These are phyloP conservation scores for Pyrrhia umbra DNA, from an alignment of 2,888 invertebrate species.

Conservation along the genomic window DNA sequence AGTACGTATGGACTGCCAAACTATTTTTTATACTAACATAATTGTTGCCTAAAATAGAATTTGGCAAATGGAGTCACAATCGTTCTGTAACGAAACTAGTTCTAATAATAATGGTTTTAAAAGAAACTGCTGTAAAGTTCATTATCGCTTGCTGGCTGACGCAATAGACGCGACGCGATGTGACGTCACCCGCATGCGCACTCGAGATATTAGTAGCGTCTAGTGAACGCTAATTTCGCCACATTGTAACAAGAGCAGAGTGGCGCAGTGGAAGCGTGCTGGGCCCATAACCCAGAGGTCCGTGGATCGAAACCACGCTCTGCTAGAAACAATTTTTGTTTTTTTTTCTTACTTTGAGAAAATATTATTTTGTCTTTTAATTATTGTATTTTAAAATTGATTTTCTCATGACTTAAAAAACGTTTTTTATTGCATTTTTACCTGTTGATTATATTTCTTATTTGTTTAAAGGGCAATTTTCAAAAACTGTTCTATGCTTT, in stretches of 20 bases:
- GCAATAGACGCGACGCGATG: constrained; percentile 41
- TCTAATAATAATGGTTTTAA: constrained; percentile 48
- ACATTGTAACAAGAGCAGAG: constrained; percentile 89
- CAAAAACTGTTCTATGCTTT: too few relatives aligned
- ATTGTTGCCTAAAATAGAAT: too few relatives aligned
- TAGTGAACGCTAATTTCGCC: constrained; percentile 69
- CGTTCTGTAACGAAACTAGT: constrained; percentile 22
- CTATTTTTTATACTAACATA: too few relatives aligned
- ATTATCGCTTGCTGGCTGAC: constrained; percentile 58
- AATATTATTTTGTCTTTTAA: background rate
- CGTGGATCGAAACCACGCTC: constrained; percentile 97
- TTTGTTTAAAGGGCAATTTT: too few relatives aligned
- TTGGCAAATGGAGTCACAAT: constrained; percentile 3
- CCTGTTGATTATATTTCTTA: too few relatives aligned
- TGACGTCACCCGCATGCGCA: constrained; percentile 70
- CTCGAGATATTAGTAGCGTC: constrained; percentile 28
- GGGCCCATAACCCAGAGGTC: constrained; percentile 97
- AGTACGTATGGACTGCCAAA: background rate
- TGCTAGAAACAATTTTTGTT: constrained; percentile 84
- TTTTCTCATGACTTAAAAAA: too few relatives aligned
- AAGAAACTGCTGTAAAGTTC: constrained; percentile 24
- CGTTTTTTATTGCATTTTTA: too few relatives aligned
- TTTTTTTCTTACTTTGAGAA: constrained; percentile 38
- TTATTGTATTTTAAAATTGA: too few relatives aligned
- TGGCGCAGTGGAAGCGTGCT: constrained; percentile 96